Conservation (phyloP, 1,140 invertebrate genomes). For the Tetragnatha versicolor region DNA sequence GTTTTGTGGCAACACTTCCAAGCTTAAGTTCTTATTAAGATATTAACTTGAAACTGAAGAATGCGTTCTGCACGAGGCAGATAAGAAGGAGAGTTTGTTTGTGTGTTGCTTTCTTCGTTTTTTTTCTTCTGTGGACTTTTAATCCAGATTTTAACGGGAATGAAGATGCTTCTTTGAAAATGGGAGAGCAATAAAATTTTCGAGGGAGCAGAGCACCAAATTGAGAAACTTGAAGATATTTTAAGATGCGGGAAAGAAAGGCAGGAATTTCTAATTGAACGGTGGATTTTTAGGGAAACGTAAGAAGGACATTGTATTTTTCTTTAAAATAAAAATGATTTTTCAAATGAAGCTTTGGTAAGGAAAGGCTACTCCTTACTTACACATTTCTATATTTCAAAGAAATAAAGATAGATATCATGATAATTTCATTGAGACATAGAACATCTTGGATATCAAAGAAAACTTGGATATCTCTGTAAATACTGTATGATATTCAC, state of each 20-base stretch:
- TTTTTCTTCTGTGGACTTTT: slow-evolving; percentile 1
- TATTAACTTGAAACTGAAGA: slow-evolving; percentile 29
- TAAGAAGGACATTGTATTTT: too few species aligned
- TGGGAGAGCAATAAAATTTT: slow-evolving; percentile 27
- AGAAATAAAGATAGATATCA: too few species aligned
- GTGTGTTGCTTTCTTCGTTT: neutral
- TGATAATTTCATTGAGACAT: too few species aligned
- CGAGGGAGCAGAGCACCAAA: slow-evolving; percentile 2
- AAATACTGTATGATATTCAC: too few species aligned
- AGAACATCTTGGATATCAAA: too few species aligned
- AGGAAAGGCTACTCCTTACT: too few species aligned
- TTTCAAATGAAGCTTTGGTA: too few species aligned
- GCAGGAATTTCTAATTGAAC: neutral
- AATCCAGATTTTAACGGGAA: slow-evolving; percentile 11
- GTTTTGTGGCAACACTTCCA: slow-evolving; percentile 30
- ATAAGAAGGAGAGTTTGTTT: slow-evolving; percentile 17
- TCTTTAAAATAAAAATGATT: too few species aligned
- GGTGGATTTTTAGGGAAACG: neutral
- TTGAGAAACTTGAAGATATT: slow-evolving; percentile 18
- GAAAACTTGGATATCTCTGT: too few species aligned
- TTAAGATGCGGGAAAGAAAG: neutral
- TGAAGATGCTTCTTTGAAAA: neutral
- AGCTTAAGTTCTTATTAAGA: slow-evolving; percentile 49
- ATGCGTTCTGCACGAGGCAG: neutral
- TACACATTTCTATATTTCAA: too few species aligned